Base-by-base conservation (phyloP, 2,797 vertebrate genomes). In the Tragopan temminckii region DNA sequence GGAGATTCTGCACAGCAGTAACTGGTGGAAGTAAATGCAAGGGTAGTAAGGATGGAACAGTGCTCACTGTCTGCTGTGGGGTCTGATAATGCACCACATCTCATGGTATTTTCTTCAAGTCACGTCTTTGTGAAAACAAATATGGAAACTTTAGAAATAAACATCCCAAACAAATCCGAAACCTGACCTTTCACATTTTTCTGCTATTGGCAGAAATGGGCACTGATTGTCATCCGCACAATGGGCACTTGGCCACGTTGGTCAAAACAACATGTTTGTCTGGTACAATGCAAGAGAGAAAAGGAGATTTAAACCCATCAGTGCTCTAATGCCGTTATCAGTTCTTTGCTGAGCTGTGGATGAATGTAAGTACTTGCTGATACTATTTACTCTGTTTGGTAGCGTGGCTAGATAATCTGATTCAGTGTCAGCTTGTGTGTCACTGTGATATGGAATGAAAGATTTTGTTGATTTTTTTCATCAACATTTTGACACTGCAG, bases 381-480 rank as follows among this genome's bases (percentile, higher is more conserved):
- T 53, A 4, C 12, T 55, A 27, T 23, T 40, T 61, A 5, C 29
- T 12, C 18, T 36, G 5, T 53, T 57, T 68, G 16, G 7, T 55
- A 71, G 35, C 23, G 35, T 62, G 45, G 7, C 36, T 45, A 23
- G 40, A 20, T 48, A 27, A 20, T 5, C 5, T 0, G 1, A 29
- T 58, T 11, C 46, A 27, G 3, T 52, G 31, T 11, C 52, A 55
- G 52, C 18, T 77, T 77, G 35, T 67, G 4, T 23, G 19, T 6
- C 23, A 11, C 7, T 13, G 36, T 20, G 52, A 8, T 33, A 1
- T 0, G 1, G 5, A 4, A 36, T 40, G 43, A 7, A 53, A 31
- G 13, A n/a, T 31, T 70, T 88, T 38, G 33, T 31, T 52, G 23
- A 7, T 18, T 43, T 18, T 19, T n/a, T 59, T 77, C 3, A 9